Conservation (phyloP, 2,888 invertebrate genomes). For the Pheosia gnoma region DNA sequence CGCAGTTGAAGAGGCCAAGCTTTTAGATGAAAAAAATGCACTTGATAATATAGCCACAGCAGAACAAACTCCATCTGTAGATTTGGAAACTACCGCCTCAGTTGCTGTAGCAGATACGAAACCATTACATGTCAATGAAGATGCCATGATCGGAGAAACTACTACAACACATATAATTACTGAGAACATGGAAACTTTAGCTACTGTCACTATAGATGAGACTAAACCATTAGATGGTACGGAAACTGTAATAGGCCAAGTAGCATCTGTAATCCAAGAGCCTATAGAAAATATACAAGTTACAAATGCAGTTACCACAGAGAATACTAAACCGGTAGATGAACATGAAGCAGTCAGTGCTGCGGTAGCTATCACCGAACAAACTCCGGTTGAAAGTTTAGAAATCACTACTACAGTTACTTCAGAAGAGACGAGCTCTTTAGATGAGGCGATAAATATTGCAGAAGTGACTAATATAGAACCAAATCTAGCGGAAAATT, state of each 20-base stretch:
- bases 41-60: not conserved
- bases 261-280: not conserved
- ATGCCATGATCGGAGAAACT: not conserved
- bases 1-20: not conserved
- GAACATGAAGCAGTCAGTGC: not conserved
- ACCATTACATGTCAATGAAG: not conserved
- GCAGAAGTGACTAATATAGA: not conserved
- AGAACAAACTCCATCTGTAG: not conserved
- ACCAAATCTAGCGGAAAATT: not conserved
- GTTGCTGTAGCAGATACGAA: not conserved
- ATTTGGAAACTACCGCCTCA: not conserved
- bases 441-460: not conserved
- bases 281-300: not conserved
- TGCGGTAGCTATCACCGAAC: not conserved
- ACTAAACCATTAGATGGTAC: not conserved
- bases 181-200: not conserved
- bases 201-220: not conserved
- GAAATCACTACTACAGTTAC: not conserved
- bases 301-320: not conserved
- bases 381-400: not conserved
- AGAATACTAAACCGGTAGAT: not conserved
- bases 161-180: not conserved
- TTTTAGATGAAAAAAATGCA: not conserved
- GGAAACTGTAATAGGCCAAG: not conserved
- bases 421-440: not conserved